Evolutionary conservation across 2,113 vertebrate species (phyloP).

Genomic region (Todiramphus chloris): DNA sequence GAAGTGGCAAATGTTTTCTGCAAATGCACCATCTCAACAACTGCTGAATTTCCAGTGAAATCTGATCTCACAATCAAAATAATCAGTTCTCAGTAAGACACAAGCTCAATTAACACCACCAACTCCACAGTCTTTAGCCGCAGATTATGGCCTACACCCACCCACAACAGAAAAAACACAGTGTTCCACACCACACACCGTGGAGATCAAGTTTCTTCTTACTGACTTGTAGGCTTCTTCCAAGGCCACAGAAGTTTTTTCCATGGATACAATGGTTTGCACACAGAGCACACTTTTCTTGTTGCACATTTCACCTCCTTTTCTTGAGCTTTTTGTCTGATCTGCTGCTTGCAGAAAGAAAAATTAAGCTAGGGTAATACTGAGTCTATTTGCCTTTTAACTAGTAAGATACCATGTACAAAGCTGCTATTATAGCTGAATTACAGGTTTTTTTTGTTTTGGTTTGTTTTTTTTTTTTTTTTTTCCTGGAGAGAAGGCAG

Average conservation of each 20-base stretch:
- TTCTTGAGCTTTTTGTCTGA: neutral
- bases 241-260: neutral
- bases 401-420: neutral
- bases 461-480: neutral
- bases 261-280: neutral
- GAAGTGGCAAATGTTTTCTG: neutral
- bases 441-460: too few species aligned
- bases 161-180: neutral
- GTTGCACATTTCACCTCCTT: neutral
- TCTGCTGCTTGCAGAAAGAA: neutral
- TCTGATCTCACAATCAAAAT: neutral
- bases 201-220: neutral
- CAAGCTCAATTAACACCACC: neutral
- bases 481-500: neutral
- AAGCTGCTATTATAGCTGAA: neutral
- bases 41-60: neutral
- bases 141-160: neutral
- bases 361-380: neutral
- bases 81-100: neutral
- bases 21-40: rapidly evolving
- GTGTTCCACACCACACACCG: neutral
- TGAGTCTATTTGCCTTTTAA: neutral
- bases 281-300: neutral
- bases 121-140: neutral
- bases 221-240: neutral